These are phyloP conservation scores for Monopis laevigella DNA, from an alignment of 2,888 invertebrate species.

Conservation along the genomic window DNA sequence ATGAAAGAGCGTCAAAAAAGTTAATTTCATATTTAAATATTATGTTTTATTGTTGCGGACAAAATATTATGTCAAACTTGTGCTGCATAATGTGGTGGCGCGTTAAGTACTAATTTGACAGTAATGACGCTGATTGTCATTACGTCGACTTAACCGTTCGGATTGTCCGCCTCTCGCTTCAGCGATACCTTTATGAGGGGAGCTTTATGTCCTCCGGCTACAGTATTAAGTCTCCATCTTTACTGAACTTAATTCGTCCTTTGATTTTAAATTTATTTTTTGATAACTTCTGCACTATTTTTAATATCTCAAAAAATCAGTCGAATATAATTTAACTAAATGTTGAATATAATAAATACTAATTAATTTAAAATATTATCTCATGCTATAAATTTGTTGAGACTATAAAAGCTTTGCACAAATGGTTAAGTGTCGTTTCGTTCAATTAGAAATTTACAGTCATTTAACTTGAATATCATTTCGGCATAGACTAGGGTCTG, in stretches of 20 bases:
- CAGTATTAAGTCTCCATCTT: not conserved
- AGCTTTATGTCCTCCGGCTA: not conserved
- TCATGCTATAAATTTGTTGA: too few species aligned
- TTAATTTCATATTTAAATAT: conserved; percentile 61
- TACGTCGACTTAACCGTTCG: conserved; percentile 9
- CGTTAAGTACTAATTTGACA: conserved; percentile 6
- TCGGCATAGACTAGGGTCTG: not conserved
- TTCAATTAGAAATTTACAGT: too few species aligned
- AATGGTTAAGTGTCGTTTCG: too few species aligned
- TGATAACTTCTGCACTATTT: too few species aligned
- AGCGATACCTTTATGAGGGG: not conserved
- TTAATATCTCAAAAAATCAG: too few species aligned
- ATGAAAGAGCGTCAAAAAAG: conserved; percentile 56
- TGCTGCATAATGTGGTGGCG: conserved; percentile 5
- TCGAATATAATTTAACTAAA: too few species aligned
- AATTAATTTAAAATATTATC: too few species aligned
- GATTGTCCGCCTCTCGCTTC: conserved; percentile 4
- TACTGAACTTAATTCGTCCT: too few species aligned
- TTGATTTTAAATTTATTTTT: too few species aligned
- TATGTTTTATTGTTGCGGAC: conserved; percentile 32
- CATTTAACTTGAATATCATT: too few species aligned
- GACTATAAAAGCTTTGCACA: too few species aligned
- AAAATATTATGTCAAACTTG: conserved; percentile 5
- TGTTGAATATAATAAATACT: too few species aligned
- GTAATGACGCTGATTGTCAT: conserved; percentile 8